Percentiles rank a stretch among this genome's conserved stretches.
Conservation (phyloP, 2,113 vertebrate species). For the Albula goreensis region DNA sequence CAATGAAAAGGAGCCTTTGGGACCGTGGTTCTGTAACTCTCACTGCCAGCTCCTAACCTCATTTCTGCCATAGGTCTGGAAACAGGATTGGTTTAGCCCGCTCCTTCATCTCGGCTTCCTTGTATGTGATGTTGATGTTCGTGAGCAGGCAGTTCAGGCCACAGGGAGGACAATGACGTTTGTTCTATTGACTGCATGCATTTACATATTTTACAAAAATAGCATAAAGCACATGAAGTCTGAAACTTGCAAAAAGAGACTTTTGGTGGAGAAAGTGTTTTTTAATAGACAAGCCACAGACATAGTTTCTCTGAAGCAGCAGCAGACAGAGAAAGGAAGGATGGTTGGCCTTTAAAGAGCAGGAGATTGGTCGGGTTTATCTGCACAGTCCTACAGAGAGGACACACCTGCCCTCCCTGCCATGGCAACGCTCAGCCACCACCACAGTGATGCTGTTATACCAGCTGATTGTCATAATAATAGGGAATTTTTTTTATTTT, state of each 20-base stretch:
- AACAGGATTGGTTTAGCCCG: background rate
- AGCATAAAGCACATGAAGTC: background rate
- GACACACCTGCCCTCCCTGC: constrained; percentile 29
- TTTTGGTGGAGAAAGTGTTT: background rate
- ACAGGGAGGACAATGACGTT: background rate
- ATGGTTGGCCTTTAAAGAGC: constrained; percentile 20
- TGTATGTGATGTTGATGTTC: background rate
- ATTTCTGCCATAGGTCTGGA: background rate
- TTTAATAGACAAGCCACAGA: background rate
- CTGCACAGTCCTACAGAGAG: constrained; percentile 55
- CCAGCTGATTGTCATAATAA: constrained; percentile 53
- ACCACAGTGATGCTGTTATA: constrained; percentile 33
- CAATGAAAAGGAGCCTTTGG: background rate
- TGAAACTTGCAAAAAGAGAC: background rate
- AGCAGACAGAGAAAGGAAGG: background rate
- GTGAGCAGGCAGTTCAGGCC: background rate
- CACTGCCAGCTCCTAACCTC: too few species aligned
- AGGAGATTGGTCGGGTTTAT: constrained; percentile 38
- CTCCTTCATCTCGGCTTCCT: background rate
- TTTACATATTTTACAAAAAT: background rate
- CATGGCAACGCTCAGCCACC: constrained; percentile 40
- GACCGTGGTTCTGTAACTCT: too few species aligned
- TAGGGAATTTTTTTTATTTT: constrained; percentile 16
- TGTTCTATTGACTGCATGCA: background rate
- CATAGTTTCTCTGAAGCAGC: background rate